Base-by-base conservation (phyloP, 2,888 invertebrate genomes). In the Rhyacophila evoluta region DNA sequence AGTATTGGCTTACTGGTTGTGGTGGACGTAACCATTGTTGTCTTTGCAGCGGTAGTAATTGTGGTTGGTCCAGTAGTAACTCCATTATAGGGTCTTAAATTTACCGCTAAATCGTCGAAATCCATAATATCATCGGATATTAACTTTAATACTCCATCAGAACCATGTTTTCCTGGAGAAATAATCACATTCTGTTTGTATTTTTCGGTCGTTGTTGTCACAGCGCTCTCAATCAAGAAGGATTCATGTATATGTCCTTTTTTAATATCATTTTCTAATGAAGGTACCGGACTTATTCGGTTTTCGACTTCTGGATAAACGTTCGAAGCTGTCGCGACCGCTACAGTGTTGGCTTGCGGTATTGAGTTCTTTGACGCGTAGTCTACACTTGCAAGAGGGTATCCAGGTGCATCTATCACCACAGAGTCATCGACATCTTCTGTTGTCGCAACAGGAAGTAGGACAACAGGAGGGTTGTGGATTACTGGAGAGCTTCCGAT, bases 11-110 rank as follows among this genome's bases (percentile, higher is more conserved):
- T 85, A 70, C 84, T 81, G 71, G 86, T 78, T 78, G 87, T 84
- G 81, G 87, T 86, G 1, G 89, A 88, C 84, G 90, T 90, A 88
- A 89, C 89, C 1, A 86, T 87, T 33, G 89, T 87, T 39, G 85
- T 78, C 25, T 81, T 78, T 71, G 72, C 19, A 29, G 75, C 38
- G 83, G 80, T 83, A 68, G 85, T 85, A 37, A 85, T 85, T 1
- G 84, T 84, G 1, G 85, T 85, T 70, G 85, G 84, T 8, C 85
- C 85, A 6, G 86, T 85, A 8, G 84, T 84, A 11, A 38, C 79
- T 55, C 12, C 81, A 75, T 27, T 79, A 39, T 79, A 81, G 11
- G 78, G 71, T 27, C 81, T 81, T 25, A 81, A 78, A 36, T 82
- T 82, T n/a, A 81, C 81, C 68, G 81, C 78, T 67, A 81, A 72